Percentiles rank a stretch among this genome's conserved stretches.
phyloP scores from a whole-genome alignment of 2,113 vertebrate genomes.

The Eptesicus fuscus region DNA sequence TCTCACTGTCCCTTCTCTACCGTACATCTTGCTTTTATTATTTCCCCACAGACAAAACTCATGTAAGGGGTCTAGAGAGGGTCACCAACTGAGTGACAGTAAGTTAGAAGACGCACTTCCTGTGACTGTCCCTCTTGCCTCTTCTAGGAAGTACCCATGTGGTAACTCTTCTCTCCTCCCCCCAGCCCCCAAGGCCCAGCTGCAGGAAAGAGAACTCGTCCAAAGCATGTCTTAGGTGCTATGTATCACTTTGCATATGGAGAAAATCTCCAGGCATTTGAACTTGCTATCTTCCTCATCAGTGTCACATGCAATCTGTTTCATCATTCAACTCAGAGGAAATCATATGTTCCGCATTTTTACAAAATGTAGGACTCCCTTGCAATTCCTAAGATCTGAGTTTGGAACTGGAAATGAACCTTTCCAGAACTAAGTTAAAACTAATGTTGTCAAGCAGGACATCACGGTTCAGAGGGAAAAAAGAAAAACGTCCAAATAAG shows the following conservation, averaged over 20 bases:
- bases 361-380: slow-evolving; percentile 46
- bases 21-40: background rate
- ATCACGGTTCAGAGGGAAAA: slow-evolving; percentile 50
- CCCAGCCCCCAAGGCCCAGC: background rate
- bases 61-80: background rate
- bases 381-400: slow-evolving; percentile 49
- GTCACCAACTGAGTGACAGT: background rate
- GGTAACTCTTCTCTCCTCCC: background rate
- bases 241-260: slow-evolving; percentile 11
- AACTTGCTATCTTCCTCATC: slow-evolving; percentile 66
- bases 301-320: slow-evolving; percentile 54
- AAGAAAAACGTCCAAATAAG: slow-evolving; percentile 46
- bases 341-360: slow-evolving; percentile 69
- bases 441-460: slow-evolving; percentile 59
- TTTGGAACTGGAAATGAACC: slow-evolving; percentile 72
- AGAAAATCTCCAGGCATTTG: background rate
- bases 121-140: background rate
- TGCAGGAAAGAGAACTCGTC: background rate
- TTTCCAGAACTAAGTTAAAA: slow-evolving; percentile 74
- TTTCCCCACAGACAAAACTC: background rate
- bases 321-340: slow-evolving; percentile 64
- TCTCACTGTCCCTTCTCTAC: background rate
- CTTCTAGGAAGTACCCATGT: background rate
- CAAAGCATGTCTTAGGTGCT: background rate
- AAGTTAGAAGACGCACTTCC: background rate